phyloP scores from a whole-genome alignment of 2,113 vertebrate species.

The Proterorhinus semilunaris region DNA sequence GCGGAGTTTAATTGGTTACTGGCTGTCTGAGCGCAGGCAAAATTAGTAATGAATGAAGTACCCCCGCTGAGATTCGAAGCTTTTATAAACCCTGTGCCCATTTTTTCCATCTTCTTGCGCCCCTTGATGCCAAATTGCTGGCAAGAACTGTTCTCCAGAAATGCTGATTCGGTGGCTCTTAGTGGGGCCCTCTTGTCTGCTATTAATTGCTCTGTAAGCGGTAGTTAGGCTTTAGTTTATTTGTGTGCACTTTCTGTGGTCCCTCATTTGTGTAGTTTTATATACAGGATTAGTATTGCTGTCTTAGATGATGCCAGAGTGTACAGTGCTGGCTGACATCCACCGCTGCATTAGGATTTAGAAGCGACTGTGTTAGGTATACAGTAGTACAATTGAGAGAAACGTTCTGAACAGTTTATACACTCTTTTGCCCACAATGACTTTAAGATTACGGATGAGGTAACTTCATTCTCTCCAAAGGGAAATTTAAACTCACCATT shows the following conservation, averaged over 20 bases:
- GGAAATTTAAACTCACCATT: too few species aligned
- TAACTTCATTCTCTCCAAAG: too few species aligned
- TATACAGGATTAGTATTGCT: slow-evolving; percentile 51
- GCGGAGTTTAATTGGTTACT: slow-evolving; percentile 21
- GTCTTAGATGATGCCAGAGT: slow-evolving; percentile 47
- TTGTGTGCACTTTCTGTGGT: slow-evolving; percentile 48
- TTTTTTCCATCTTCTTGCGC: slow-evolving; percentile 8
- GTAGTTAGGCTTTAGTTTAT: slow-evolving; percentile 51
- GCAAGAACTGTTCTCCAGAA: slow-evolving; percentile 23
- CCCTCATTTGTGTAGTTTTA: slow-evolving; percentile 55
- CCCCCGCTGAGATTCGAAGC: slow-evolving; percentile 6
- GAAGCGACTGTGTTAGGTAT: slow-evolving; percentile 33
- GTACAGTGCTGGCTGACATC: slow-evolving; percentile 41
- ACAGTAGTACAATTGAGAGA: slow-evolving; percentile 11
- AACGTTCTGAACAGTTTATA: neutral
- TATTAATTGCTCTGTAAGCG: slow-evolving; percentile 58
- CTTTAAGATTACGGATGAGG: too few species aligned
- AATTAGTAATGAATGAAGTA: slow-evolving; percentile 27
- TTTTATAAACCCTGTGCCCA: neutral
- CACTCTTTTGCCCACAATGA: neutral
- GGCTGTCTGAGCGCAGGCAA: slow-evolving; percentile 18
- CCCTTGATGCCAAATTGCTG: slow-evolving; percentile 1
- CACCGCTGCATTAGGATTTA: slow-evolving; percentile 41
- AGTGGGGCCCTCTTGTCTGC: slow-evolving; percentile 56
- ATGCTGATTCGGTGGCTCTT: slow-evolving; percentile 57